Base-by-base conservation (phyloP, 2,888 invertebrate species). In the Melanophora roralis region DNA sequence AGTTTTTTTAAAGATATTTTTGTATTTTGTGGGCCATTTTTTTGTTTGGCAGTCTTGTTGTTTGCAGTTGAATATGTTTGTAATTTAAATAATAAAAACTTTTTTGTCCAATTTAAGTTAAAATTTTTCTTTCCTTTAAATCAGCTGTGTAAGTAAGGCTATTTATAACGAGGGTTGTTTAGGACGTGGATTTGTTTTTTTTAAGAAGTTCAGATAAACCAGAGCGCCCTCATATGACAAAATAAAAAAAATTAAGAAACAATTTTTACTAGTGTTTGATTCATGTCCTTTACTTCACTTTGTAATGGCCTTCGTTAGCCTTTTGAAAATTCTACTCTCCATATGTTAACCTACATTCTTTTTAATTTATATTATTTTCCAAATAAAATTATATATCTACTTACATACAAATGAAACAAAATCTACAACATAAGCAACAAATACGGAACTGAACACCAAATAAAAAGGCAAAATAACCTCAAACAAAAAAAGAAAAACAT, bases 341-440 rank as follows among this genome's bases (percentile, higher is more conserved):
- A 59, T 64, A 47, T 65, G 34, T 14, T 79, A 71, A 43, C 69
- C 74, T 53, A 79, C 34, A 34, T 62, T 51, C 57, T 57, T 40
- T 16, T 64, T 14, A 47, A 45, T 32, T 43, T 68, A 36, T 14
- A 27, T 32, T n/a, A n/a, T n/a, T n/a, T n/a, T n/a, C n/a, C n/a
- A n/a, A n/a, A n/a, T n/a, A n/a, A n/a, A n/a, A n/a, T n/a, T n/a
- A n/a, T n/a, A n/a, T n/a, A n/a, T n/a, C n/a, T n/a, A n/a, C n/a
- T n/a, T n/a, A n/a, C n/a, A n/a, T n/a, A n/a, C n/a, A n/a, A n/a
- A 47, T 75, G 74, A 55, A 53, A 45, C 49, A 27, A 64, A 64
- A 27, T 6, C 6, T 27, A 27, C 6, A 27, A 27, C n/a, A n/a
- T n/a, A 65, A 21, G 11, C 12, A 55, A 21, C n/a, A 23, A 57